These are phyloP conservation scores for Callitettix versicolor DNA, from an alignment of 1,140 invertebrate species.

Conservation along the genomic window DNA sequence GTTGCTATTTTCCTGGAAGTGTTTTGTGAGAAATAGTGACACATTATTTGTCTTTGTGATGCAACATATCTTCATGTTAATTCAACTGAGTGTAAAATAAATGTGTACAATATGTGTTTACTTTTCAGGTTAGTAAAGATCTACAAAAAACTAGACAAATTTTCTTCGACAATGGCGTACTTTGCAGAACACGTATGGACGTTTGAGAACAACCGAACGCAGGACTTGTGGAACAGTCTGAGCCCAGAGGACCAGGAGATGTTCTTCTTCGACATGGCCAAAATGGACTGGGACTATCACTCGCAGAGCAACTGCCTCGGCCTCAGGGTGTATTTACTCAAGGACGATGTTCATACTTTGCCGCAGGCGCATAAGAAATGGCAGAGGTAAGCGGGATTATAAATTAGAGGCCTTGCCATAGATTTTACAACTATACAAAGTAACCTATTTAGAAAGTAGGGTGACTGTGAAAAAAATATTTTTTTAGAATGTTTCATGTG, in stretches of 20 bases:
- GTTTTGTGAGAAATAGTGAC: too few relatives aligned
- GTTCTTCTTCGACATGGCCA: slow-evolving; percentile 55
- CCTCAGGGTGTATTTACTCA: slow-evolving; percentile 47
- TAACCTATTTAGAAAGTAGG: too few relatives aligned
- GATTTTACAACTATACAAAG: too few relatives aligned
- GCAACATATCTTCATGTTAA: too few relatives aligned
- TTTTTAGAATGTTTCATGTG: too few relatives aligned
- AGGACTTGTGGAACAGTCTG: slow-evolving; percentile 43
- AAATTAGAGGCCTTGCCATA: too few relatives aligned
- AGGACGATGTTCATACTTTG: slow-evolving; percentile 46
- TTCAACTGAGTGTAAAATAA: too few relatives aligned
- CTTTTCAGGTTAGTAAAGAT: slow-evolving; percentile 54
- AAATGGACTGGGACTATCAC: slow-evolving; percentile 48
- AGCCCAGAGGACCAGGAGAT: slow-evolving; percentile 45
- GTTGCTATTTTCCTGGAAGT: too few relatives aligned
- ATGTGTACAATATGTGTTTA: too few relatives aligned
- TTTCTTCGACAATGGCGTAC: slow-evolving; percentile 55
- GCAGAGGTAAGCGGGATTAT: slow-evolving; percentile 22
- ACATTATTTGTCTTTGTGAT: too few relatives aligned
- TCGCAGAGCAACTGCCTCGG: slow-evolving; percentile 45
- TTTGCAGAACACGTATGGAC: slow-evolving; percentile 60
- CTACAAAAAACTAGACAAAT: slow-evolving; percentile 62
- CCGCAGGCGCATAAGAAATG: slow-evolving; percentile 23
- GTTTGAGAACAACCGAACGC: slow-evolving; percentile 56
- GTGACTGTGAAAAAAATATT: too few relatives aligned